phyloP scores from a whole-genome alignment of 2,113 vertebrate species.

The Ammodytes dubius region DNA sequence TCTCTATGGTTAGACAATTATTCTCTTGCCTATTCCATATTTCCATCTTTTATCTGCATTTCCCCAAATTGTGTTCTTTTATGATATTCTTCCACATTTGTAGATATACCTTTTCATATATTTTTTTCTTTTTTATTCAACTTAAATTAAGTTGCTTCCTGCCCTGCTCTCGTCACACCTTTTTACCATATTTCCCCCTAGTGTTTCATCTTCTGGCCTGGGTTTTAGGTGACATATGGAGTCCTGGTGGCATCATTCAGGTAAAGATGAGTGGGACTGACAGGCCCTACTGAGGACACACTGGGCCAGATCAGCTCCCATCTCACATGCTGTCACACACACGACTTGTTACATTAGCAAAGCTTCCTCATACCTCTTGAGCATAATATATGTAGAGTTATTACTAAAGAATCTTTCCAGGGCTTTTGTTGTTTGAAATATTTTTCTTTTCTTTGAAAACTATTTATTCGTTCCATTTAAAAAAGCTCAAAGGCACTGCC shows the following conservation, averaged over 20 bases:
- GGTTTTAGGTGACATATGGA: slow-evolving; percentile 70
- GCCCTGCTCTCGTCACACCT: background rate
- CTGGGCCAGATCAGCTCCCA: slow-evolving; percentile 29
- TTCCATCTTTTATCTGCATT: background rate
- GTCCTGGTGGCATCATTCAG: slow-evolving; percentile 61
- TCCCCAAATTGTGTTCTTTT: background rate
- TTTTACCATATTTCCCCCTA: background rate
- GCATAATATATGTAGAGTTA: slow-evolving; percentile 14
- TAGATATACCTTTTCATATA: background rate
- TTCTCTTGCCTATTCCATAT: slow-evolving; percentile 6
- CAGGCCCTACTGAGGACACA: slow-evolving; percentile 66
- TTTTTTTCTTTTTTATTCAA: background rate
- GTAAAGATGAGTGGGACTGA: slow-evolving; percentile 74
- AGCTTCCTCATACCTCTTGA: background rate
- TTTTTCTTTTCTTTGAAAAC: slow-evolving; percentile 20
- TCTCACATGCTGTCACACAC: slow-evolving; percentile 29
- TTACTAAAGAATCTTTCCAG: slow-evolving; percentile 4
- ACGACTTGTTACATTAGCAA: background rate
- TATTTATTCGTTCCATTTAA: slow-evolving; percentile 40
- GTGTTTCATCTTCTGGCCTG: slow-evolving; percentile 45
- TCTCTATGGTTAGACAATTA: slow-evolving; percentile 10
- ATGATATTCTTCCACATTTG: background rate
- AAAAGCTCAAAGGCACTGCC: slow-evolving; percentile 23
- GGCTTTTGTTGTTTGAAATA: background rate
- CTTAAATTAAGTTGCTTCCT: background rate